Evolutionary conservation across 2,888 invertebrate genomes (phyloP).

Genomic region (Cantharis lateralis): DNA sequence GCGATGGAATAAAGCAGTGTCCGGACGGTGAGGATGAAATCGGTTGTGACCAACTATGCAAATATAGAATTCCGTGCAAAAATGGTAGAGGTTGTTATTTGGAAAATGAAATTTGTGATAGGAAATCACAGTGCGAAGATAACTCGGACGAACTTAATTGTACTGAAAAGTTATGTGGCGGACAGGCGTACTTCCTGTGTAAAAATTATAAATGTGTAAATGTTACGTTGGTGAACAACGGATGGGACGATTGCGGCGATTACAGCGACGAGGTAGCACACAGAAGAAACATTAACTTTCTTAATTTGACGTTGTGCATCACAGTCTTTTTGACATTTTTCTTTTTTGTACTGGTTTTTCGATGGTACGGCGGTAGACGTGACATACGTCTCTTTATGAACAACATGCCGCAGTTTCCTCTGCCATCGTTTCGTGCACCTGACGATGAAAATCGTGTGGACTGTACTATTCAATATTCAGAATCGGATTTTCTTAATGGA

Average conservation of each 20-base stretch:
- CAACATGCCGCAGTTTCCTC: conserved; percentile 40
- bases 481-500: conserved; percentile 33
- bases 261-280: conserved; percentile 33
- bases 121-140: conserved; percentile 33
- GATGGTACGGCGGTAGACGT: conserved; percentile 34
- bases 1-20: conserved; percentile 33
- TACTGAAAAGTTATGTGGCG: conserved; percentile 30
- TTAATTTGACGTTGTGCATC: neutral
- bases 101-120: conserved; percentile 35
- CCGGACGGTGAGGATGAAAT: conserved; percentile 37
- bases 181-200: conserved; percentile 36
- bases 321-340: conserved; percentile 18
- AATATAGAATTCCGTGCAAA: conserved; percentile 26
- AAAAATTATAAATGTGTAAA: conserved; percentile 37
- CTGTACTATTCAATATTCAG: conserved; percentile 28
- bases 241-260: conserved; percentile 39
- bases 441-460: conserved; percentile 20
- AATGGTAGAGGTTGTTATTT: conserved; percentile 34
- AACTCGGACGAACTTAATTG: conserved; percentile 39
- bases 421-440: conserved; percentile 37
- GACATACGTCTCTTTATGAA: conserved; percentile 33
- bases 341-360: conserved; percentile 27
- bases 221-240: conserved; percentile 26
- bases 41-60: conserved; percentile 28
- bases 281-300: neutral